These are phyloP conservation scores for Lipophrys pholis DNA, from an alignment of 2,113 vertebrate genomes.

Conservation along the genomic window DNA sequence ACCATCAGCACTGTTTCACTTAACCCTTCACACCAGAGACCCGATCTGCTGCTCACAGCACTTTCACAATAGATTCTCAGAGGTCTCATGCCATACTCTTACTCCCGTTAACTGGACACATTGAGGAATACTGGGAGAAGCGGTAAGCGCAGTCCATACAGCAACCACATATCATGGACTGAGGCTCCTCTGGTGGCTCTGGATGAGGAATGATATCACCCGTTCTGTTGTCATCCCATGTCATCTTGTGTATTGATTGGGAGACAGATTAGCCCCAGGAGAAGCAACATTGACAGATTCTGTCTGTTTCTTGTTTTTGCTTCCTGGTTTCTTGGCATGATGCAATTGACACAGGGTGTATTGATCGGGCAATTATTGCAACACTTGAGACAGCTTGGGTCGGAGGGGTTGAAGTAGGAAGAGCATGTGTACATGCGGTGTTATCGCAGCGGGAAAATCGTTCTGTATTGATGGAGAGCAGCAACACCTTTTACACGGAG, in stretches of 20 bases:
- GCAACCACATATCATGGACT: constrained; percentile 39
- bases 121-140: constrained; percentile 52
- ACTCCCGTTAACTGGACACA: constrained; percentile 31
- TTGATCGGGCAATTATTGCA: constrained; percentile 79
- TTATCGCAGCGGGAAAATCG: constrained; percentile 47
- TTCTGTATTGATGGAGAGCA: constrained; percentile 45
- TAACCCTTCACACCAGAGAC: constrained; percentile 38
- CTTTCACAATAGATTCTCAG: constrained; percentile 35
- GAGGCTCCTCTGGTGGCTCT: constrained; percentile 43
- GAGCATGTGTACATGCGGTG: constrained; percentile 40
- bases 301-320: constrained; percentile 66
- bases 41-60: constrained; percentile 41
- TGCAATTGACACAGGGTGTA: constrained; percentile 68
- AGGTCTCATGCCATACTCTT: constrained; percentile 19
- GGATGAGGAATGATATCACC: constrained; percentile 69
- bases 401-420: constrained; percentile 33
- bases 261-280: constrained; percentile 66
- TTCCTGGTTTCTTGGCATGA: constrained; percentile 69
- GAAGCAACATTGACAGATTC: constrained; percentile 44
- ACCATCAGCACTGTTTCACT: constrained; percentile 2
- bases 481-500: constrained; percentile 22
- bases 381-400: constrained; percentile 64
- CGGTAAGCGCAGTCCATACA: constrained; percentile 41
- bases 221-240: constrained; percentile 59
- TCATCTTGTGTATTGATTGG: constrained; percentile 77